Conservation (phyloP, 1,140 invertebrate genomes). For the Brachionus calyciflorus region DNA sequence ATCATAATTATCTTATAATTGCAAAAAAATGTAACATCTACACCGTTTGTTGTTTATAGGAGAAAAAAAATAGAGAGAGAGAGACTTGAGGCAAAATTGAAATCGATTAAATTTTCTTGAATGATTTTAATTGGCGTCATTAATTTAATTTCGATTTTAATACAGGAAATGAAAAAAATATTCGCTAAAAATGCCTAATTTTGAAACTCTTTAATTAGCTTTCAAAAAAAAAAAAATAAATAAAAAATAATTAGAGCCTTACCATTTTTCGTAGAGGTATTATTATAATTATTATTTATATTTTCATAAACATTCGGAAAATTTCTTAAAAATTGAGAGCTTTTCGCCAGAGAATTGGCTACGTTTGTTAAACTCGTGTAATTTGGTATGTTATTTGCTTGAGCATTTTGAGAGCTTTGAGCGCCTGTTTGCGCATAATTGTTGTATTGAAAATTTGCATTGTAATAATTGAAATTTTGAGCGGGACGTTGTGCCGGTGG, state of each 20-base stretch:
- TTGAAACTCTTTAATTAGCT: too few relatives aligned
- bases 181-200: too few relatives aligned
- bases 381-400: not conserved
- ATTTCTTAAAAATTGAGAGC: conserved; percentile 2
- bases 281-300: not conserved
- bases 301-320: conserved; percentile 7
- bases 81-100: too few relatives aligned
- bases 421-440: not conserved
- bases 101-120: too few relatives aligned
- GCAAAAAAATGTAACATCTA: too few relatives aligned
- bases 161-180: too few relatives aligned
- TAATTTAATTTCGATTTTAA: too few relatives aligned
- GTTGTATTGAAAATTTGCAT: not conserved
- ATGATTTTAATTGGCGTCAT: too few relatives aligned
- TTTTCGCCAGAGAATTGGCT: not conserved
- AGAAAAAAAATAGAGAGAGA: too few relatives aligned
- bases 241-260: not conserved
- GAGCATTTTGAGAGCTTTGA: not conserved
- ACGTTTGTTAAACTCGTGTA: not conserved
- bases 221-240: too few relatives aligned
- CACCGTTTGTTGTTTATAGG: too few relatives aligned
- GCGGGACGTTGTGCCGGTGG: not conserved
- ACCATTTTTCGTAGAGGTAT: not conserved
- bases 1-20: too few relatives aligned
- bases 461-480: not conserved